Conservation (phyloP, 2,797 vertebrate genomes). For the Enoplosus armatus region DNA sequence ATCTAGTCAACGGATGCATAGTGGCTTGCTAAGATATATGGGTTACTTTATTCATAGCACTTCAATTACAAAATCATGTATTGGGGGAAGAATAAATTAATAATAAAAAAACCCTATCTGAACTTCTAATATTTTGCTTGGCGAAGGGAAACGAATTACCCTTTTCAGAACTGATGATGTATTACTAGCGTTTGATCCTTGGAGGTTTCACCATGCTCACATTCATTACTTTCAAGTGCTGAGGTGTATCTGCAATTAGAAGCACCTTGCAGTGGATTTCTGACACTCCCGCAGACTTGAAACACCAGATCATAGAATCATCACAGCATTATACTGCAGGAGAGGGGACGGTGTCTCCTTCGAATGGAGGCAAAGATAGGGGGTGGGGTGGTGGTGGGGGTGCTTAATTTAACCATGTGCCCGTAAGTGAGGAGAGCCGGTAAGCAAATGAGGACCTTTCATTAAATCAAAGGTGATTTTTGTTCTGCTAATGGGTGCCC, state of each 20-base stretch:
- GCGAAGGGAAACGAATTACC: constrained; percentile 88
- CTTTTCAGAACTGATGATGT: constrained; percentile 88
- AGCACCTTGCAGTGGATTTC: constrained; percentile 86
- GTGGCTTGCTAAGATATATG: constrained; percentile 83
- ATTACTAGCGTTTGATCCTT: constrained; percentile 88
- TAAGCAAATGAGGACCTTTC: constrained; percentile 88
- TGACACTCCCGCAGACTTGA: constrained; percentile 87
- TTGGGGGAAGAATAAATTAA: constrained; percentile 87
- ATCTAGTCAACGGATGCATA: constrained; percentile 81
- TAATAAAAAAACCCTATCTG: constrained; percentile 86
- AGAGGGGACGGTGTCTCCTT: constrained; percentile 82
- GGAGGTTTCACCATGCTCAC: constrained; percentile 86
- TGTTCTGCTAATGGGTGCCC: constrained; percentile 86
- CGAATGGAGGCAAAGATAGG: constrained; percentile 70
- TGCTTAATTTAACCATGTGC: constrained; percentile 84
- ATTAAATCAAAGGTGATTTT: constrained; percentile 89
- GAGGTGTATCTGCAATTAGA: constrained; percentile 89
- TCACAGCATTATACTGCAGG: constrained; percentile 81
- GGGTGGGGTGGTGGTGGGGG: constrained; percentile 44
- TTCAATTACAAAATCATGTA: constrained; percentile 88
- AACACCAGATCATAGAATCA: constrained; percentile 87
- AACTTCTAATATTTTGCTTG: constrained; percentile 89
- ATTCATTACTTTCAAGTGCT: constrained; percentile 89
- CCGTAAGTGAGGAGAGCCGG: constrained; percentile 83
- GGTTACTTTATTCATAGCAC: constrained; percentile 85